phyloP scores from a whole-genome alignment of 2,113 vertebrate genomes.

The Mungos mungo region DNA sequence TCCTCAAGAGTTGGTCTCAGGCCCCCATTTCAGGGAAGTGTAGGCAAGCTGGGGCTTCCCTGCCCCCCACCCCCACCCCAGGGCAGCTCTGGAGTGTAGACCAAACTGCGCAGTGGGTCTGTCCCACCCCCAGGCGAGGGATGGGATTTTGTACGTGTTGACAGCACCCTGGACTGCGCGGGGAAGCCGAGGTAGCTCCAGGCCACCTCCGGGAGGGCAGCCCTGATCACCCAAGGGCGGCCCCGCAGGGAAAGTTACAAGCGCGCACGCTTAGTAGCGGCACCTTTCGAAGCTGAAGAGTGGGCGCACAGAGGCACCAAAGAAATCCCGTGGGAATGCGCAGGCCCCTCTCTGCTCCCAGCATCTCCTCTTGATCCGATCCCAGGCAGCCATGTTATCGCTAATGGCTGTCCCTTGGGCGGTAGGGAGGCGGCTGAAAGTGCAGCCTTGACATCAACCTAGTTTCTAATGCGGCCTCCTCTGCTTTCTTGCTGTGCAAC shows the following conservation, averaged over 20 bases:
- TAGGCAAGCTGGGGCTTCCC: no score
- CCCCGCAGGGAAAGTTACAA: neutral
- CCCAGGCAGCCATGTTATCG: neutral
- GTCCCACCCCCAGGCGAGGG: neutral
- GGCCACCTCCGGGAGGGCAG: neutral
- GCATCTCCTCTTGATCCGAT: neutral
- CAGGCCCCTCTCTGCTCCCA: neutral
- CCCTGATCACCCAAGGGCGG: rapidly evolving
- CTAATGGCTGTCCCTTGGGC: neutral
- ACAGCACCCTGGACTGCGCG: rapidly evolving
- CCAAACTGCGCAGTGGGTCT: rapidly evolving
- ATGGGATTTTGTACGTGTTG: no score
- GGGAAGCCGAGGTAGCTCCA: no score
- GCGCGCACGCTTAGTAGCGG: no score
- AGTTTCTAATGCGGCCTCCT: neutral
- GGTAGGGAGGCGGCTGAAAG: neutral
- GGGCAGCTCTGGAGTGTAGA: neutral
- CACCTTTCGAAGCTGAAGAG: no score
- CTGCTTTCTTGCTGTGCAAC: neutral
- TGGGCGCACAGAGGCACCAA: rapidly evolving
- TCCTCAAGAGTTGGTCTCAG: neutral
- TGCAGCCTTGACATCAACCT: no score
- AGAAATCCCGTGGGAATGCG: neutral
- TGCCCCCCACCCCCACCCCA: no score
- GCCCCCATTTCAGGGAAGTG: neutral